Percentiles rank a stretch among this genome's conserved stretches.
Conservation (phyloP, 2,797 vertebrate genomes). For the Sebastolobus alascanus region DNA sequence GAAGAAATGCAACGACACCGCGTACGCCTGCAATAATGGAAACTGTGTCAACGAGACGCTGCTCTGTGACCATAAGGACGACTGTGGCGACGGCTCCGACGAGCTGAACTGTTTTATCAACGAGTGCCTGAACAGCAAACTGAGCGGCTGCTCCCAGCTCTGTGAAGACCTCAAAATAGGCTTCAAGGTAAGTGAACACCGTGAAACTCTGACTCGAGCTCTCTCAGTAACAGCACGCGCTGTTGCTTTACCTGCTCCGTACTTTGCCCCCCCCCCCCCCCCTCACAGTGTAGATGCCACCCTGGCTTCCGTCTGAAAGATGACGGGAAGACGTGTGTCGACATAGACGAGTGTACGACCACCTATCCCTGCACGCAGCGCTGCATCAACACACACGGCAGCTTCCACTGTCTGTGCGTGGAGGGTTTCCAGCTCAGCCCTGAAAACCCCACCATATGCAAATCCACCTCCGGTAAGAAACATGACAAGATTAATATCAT, state of each 20-base stretch:
- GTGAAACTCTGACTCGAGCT: constrained; percentile 3
- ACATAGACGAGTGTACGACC: constrained; percentile 94
- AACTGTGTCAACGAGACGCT: constrained; percentile 91
- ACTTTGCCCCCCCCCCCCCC: constrained; percentile 22
- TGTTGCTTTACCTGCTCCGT: constrained; percentile 53
- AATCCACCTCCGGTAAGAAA: constrained; percentile 90
- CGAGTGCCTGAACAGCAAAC: constrained; percentile 94
- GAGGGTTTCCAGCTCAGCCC: constrained; percentile 91
- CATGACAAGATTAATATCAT: constrained; percentile 20
- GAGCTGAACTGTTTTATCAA: constrained; percentile 97
- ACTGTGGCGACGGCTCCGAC: constrained; percentile 93
- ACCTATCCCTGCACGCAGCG: constrained; percentile 97
- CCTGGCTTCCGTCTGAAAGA: constrained; percentile 96
- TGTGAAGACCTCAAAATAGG: constrained; percentile 97
- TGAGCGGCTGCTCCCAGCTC: constrained; percentile 96
- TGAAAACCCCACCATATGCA: constrained; percentile 93
- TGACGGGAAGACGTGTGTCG: constrained; percentile 94
- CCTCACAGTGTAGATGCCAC: constrained; percentile 93
- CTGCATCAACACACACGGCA: constrained; percentile 95
- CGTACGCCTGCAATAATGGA: constrained; percentile 91
- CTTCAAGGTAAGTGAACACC: constrained; percentile 91
- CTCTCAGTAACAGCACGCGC: not conserved
- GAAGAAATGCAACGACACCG: constrained; percentile 94
- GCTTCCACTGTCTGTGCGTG: constrained; percentile 94
- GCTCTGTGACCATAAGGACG: constrained; percentile 93